phyloP scores from a whole-genome alignment of 1,140 invertebrate species.

The Drosophila tsacasi region DNA sequence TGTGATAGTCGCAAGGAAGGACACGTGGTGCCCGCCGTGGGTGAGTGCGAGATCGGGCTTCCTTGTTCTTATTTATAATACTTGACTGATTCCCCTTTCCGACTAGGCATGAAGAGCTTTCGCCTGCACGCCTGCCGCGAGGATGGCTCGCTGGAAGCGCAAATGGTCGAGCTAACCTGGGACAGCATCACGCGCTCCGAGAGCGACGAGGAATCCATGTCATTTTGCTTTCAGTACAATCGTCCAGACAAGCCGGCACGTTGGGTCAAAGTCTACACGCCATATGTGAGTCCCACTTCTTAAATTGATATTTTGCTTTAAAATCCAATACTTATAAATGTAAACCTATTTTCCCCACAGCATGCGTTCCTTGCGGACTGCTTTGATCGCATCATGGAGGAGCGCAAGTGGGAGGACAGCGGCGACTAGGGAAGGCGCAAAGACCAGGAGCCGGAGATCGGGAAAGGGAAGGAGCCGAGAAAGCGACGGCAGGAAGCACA shows the following conservation, averaged over 20 bases:
- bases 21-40: conserved; percentile 93
- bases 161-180: conserved; percentile 95
- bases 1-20: conserved; percentile 97
- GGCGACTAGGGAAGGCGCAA: conserved; percentile 87
- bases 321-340: no score
- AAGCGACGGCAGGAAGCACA: conserved; percentile 26
- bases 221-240: conserved; percentile 95
- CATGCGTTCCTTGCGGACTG: conserved; percentile 97
- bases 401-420: conserved; percentile 92
- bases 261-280: conserved; percentile 95
- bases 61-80: not conserved
- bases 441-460: conserved; percentile 3
- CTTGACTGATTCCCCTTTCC: not conserved
- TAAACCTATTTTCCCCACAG: conserved; percentile 85
- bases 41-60: conserved; percentile 72
- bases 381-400: conserved; percentile 97
- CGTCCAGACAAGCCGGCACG: conserved; percentile 92
- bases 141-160: conserved; percentile 93
- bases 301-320: no score
- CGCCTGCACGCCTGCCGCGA: conserved; percentile 95
- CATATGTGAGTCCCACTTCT: conserved; percentile 89
- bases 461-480: conserved; percentile 2
- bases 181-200: conserved; percentile 93
- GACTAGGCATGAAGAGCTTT: conserved; percentile 88
- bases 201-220: conserved; percentile 95